Base-by-base conservation (phyloP, 92 coral and sea anemone genomes). In the Scolanthus callimorphus region DNA sequence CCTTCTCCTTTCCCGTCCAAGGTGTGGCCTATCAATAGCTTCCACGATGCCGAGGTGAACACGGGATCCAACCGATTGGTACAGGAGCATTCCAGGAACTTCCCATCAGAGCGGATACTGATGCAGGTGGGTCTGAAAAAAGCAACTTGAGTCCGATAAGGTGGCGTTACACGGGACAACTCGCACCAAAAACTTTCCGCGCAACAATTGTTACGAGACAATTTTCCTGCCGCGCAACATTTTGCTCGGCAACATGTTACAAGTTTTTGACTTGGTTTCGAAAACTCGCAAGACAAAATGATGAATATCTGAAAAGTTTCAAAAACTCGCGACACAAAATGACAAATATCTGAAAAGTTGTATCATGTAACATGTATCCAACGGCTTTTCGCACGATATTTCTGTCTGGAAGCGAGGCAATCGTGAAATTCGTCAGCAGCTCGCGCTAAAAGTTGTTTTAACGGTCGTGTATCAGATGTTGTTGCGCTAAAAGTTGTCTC, bases 91-190 rank as follows among this genome's bases (percentile, higher is more conserved):
- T 24, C 80, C 9, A 78, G 55, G 43, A 76, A 78, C 59, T 87
- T 85, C 52, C 81, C 71, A 0, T 23, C 68, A 31, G 84, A 83
- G 55, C 68, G 90, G 8, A 73, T 83, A 6, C 81, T 87, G 2
- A 59, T 83, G 73, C 96, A 87, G 86, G 90, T 87, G 49, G 54
- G 23, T n/a, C n/a, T n/a, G n/a, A n/a, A n/a, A n/a, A n/a, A n/a
- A n/a, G n/a, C n/a, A n/a, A n/a, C n/a, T n/a, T n/a, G n/a, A n/a
- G n/a, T n/a, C n/a, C n/a, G n/a, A n/a, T n/a, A n/a, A n/a, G n/a
- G n/a, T 38, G 45, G 45, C n/a, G n/a, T n/a, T n/a, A n/a, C n/a
- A n/a, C n/a, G n/a, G n/a, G n/a, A n/a, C n/a, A n/a, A n/a, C n/a
- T n/a, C n/a, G n/a, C 25, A 48, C 19, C 19, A 48, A 48, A 48